Percentiles rank a stretch among this genome's conserved stretches.
Evolutionary conservation across 2,797 vertebrate genomes (phyloP).

Genomic region (Phrynocephalus guinanensis): DNA sequence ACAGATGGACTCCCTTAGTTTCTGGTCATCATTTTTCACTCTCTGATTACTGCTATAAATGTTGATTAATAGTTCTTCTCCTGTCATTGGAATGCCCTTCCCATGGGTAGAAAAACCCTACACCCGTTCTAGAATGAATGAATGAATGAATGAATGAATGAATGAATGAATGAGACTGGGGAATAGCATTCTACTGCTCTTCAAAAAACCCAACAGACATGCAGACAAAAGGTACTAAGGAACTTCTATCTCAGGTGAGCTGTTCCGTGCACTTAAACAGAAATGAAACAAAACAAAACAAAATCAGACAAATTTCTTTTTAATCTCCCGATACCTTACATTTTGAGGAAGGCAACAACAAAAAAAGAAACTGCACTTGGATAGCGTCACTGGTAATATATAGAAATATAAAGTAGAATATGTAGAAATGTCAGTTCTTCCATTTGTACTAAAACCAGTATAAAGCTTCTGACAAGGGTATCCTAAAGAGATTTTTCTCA

Average conservation of each 20-base stretch:
- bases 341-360: conserved; percentile 30
- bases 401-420: background rate
- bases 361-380: conserved; percentile 35
- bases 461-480: conserved; percentile 48
- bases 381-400: conserved; percentile 22
- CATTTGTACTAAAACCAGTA: conserved; percentile 23
- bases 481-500: conserved; percentile 43
- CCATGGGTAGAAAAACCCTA: conserved; percentile 75
- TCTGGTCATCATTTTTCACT: conserved; percentile 79
- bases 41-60: conserved; percentile 80
- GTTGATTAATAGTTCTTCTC: conserved; percentile 81
- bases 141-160: background rate
- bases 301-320: conserved; percentile 69
- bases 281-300: conserved; percentile 75
- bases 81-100: conserved; percentile 78
- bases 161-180: conserved; percentile 65
- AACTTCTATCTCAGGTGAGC: conserved; percentile 63
- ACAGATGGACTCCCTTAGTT: conserved; percentile 49
- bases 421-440: conserved; percentile 32
- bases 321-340: conserved; percentile 36
- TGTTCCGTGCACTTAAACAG: conserved; percentile 68
- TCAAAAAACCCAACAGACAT: conserved; percentile 56
- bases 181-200: conserved; percentile 71
- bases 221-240: conserved; percentile 70
- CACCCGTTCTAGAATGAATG: conserved; percentile 40